A percentile compares a stretch with the other conserved stretches of the same genome.
phyloP scores from a whole-genome alignment of 2,113 vertebrate genomes.

The Protomyctophum bolini region DNA sequence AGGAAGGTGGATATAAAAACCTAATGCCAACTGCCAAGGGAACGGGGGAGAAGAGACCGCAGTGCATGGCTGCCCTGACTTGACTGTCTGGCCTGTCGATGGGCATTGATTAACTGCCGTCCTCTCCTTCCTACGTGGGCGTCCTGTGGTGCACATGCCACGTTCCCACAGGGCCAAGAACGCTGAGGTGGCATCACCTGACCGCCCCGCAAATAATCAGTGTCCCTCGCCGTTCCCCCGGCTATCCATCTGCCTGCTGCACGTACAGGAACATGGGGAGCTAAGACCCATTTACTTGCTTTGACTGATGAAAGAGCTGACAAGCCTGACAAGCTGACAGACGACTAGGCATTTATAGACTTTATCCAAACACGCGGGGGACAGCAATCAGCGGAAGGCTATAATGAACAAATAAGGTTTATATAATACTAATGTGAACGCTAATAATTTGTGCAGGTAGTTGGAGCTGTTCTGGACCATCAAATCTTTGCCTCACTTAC shows the following conservation, averaged over 20 bases:
- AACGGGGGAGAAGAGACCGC: no score
- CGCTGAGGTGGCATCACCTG: slow-evolving; percentile 27
- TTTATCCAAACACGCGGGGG: background rate
- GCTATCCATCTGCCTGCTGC: slow-evolving; percentile 15
- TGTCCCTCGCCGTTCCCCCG: slow-evolving; percentile 7
- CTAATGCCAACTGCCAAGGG: no score
- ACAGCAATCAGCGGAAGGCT: background rate
- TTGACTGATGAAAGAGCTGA: slow-evolving; percentile 6
- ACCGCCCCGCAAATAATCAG: slow-evolving; percentile 35
- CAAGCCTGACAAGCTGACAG: slow-evolving; percentile 5
- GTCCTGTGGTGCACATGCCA: background rate
- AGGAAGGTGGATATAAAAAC: slow-evolving; percentile 3
- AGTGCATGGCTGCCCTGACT: no score
- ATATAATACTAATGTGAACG: no score
- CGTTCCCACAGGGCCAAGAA: slow-evolving; percentile 12
- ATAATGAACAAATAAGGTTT: background rate
- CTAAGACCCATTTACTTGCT: background rate
- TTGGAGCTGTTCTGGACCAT: no score
- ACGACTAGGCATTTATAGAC: background rate
- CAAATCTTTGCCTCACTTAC: no score
- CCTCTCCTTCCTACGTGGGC: slow-evolving; percentile 25
- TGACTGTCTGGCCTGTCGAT: no score
- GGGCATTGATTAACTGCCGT: slow-evolving; percentile 12
- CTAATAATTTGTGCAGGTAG: no score
- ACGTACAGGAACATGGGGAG: background rate